These are phyloP conservation scores for Narcine bancroftii DNA, from an alignment of 2,113 vertebrate genomes.

Conservation along the genomic window DNA sequence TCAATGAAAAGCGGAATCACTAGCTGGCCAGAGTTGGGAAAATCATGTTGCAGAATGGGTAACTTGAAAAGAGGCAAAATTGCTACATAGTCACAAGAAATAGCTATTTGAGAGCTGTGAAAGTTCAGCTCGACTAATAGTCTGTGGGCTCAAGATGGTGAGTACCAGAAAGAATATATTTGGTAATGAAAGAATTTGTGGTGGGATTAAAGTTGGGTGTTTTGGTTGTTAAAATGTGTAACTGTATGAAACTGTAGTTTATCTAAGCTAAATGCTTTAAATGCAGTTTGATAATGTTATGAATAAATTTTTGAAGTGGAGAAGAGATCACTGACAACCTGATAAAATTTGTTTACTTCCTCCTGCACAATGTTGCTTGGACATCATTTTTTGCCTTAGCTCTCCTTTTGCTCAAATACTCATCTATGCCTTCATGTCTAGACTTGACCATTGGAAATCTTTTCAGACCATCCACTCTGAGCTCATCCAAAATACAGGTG, in stretches of 20 bases:
- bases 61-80: no score
- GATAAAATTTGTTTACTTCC: neutral
- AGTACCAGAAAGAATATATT: neutral
- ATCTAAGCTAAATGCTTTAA: neutral
- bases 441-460: neutral
- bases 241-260: neutral
- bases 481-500: neutral
- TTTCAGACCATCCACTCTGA: neutral
- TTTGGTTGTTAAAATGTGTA: neutral
- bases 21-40: no score
- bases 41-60: no score
- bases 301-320: neutral
- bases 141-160: neutral
- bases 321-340: no score
- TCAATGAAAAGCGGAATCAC: no score
- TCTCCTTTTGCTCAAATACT: neutral
- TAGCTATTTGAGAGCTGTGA: neutral
- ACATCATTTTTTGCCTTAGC: neutral
- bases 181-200: neutral
- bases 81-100: no score
- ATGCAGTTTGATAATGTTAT: neutral
- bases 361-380: neutral
- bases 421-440: neutral
- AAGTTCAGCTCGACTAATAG: neutral
- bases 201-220: neutral